Base-by-base conservation (phyloP, 37 sponge, comb jelly and placozoan species). In the Sycon ciliatum region DNA sequence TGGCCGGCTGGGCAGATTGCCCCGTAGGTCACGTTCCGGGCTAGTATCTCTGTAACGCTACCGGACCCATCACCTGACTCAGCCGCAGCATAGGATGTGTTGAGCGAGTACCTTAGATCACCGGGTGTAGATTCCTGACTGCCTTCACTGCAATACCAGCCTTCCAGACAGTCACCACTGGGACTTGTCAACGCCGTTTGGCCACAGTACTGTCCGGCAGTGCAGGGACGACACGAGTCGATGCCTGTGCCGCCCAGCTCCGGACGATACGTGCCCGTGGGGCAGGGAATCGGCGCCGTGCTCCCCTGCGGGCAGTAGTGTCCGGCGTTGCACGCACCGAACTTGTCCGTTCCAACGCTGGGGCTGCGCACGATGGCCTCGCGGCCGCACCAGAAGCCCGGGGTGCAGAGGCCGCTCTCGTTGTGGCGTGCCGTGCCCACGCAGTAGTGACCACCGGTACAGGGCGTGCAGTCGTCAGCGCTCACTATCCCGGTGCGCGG, bases 111-210 rank as follows among this genome's bases (percentile, higher is more conserved):
- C 63, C 9, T 60, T 11, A 60, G 22, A 28, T 60, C 26, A 11
- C 63, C 63, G 24, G 63, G 63, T 28, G 7, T 22, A 22, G 69
- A 30, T 9, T 52, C 40, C 22, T 52, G 71, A 3, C 72, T 49
- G 6, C 78, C 78, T 53, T 72, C 71, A 54, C 30, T 73, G 39
- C 78, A 77, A 73, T 61, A 77, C 69, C 71, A 77, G 22, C 78
- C 78, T 26, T 11, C 42, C 9, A 33, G 38, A 55, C 78, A 77
- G 26, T 72, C 39, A 40, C 38, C 49, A 35, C 72, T 30, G 22
- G 38, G 52, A 31, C 3, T 67, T 6, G 28, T 58, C 26, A 61
- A 35, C 13, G 42, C 58, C 26, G 22, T 24, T 9, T 22, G 22
- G 26, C 22, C 63, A 52, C 78, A 77, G 69, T 56, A 72, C 16